Evolutionary conservation across 2,797 vertebrate genomes (phyloP).

Genomic region (Coluber constrictor): DNA sequence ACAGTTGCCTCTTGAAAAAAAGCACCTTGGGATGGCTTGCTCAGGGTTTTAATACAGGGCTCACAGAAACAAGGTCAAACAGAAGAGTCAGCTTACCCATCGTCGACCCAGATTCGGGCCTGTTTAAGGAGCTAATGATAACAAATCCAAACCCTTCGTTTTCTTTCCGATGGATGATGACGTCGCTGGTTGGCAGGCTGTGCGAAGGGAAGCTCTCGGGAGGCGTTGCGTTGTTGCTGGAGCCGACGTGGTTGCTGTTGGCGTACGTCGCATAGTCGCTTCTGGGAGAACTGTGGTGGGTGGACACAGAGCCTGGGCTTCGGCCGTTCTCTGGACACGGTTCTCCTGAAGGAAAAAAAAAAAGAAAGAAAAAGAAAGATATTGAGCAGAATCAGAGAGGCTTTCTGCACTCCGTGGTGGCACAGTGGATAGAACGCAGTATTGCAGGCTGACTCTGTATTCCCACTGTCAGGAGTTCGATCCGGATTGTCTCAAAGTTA

Average conservation of each 20-base stretch:
- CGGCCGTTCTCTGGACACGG: slow-evolving; percentile 91
- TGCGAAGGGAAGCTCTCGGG: slow-evolving; percentile 75
- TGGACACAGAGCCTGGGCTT: slow-evolving; percentile 91
- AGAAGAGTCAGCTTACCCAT: slow-evolving; percentile 79
- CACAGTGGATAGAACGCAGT: neutral
- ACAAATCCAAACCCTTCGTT: slow-evolving; percentile 98
- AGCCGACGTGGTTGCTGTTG: slow-evolving; percentile 78
- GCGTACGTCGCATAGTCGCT: slow-evolving; percentile 87
- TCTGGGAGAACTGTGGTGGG: slow-evolving; percentile 94
- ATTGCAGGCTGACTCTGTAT: neutral
- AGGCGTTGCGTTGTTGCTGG: slow-evolving; percentile 70
- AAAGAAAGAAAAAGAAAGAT: slow-evolving; percentile 52
- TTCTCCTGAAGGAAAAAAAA: slow-evolving; percentile 76
- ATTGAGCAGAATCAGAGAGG: slow-evolving; percentile 9
- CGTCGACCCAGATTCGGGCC: slow-evolving; percentile 83
- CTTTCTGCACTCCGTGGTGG: neutral
- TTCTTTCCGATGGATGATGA: slow-evolving; percentile 94
- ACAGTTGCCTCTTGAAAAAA: too few relatives aligned
- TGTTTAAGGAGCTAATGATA: slow-evolving; percentile 97
- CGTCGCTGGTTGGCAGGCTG: slow-evolving; percentile 84
- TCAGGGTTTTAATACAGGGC: neutral
- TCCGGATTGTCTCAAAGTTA: neutral
- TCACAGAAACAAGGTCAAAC: neutral
- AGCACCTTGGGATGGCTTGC: neutral
- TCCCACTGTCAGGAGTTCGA: neutral